Percentiles rank a stretch among this genome's conserved stretches.
These are phyloP conservation scores for Polyergus mexicanus DNA, from an alignment of 1,140 invertebrate genomes.

Conservation along the genomic window DNA sequence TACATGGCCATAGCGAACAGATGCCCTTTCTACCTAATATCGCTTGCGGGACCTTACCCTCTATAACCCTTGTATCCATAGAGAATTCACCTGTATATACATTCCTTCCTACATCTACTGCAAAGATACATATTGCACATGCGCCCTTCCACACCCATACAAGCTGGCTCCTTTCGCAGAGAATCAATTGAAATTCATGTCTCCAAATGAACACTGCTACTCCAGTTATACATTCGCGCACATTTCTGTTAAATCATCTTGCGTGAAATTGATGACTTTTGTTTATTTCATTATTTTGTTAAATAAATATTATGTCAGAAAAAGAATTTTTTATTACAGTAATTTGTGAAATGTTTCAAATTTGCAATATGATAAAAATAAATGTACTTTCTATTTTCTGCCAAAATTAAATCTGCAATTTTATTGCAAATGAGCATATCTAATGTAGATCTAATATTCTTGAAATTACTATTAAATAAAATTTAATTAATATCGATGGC, in stretches of 20 bases:
- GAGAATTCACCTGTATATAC: slow-evolving; percentile 70
- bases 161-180: slow-evolving; percentile 51
- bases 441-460: slow-evolving; percentile 1
- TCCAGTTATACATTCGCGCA: slow-evolving; percentile 1
- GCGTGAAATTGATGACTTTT: background rate
- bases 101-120: slow-evolving; percentile 49
- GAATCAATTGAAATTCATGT: slow-evolving; percentile 57
- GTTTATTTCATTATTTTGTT: background rate
- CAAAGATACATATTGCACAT: slow-evolving; percentile 54
- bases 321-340: background rate
- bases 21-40: slow-evolving; percentile 81
- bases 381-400: background rate
- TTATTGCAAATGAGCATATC: background rate
- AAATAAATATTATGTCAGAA: background rate
- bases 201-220: slow-evolving; percentile 47
- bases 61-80: slow-evolving; percentile 74
- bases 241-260: background rate
- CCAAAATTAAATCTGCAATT: background rate
- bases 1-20: slow-evolving; percentile 80
- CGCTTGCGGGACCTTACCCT: slow-evolving; percentile 76
- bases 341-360: background rate
- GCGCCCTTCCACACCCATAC: background rate
- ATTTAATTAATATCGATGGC: background rate
- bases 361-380: background rate
- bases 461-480: background rate